phyloP scores from a whole-genome alignment of 1,140 invertebrate species.

The Micrasema minimum region DNA sequence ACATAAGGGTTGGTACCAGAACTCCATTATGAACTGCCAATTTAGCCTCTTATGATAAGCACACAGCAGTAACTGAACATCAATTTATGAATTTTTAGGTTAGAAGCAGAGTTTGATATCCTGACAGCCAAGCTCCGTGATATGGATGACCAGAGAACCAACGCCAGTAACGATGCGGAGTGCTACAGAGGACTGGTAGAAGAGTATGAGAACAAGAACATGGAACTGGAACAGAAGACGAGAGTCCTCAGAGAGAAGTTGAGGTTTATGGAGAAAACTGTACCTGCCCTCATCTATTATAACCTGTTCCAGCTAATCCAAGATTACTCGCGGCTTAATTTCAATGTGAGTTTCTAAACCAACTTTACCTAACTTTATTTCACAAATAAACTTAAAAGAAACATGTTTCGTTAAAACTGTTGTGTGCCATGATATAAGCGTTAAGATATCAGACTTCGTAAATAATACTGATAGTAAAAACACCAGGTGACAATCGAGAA shows the following conservation, averaged over 20 bases:
- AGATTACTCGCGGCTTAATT: conserved; percentile 42
- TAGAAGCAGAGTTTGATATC: conserved; percentile 66
- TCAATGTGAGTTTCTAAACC: conserved; percentile 41
- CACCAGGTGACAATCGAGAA: no score
- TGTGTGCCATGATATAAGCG: background rate
- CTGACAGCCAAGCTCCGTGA: conserved; percentile 65
- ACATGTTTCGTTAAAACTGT: background rate
- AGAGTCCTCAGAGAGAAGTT: conserved; percentile 70
- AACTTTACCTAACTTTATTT: no score
- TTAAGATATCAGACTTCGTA: no score
- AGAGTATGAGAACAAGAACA: conserved; percentile 67
- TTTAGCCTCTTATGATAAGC: no score
- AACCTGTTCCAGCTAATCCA: conserved; percentile 64
- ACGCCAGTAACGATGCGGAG: conserved; percentile 65
- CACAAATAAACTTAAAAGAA: no score
- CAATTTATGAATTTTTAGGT: conserved; percentile 56
- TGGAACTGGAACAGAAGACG: conserved; percentile 60
- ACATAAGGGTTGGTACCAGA: no score
- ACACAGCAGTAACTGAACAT: background rate
- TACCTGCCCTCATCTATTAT: conserved; percentile 74
- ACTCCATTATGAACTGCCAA: no score
- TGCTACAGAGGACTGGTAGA: conserved; percentile 62
- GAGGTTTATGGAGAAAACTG: conserved; percentile 71
- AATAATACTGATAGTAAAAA: no score
- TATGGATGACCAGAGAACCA: conserved; percentile 67